Percentiles rank a stretch among this genome's conserved stretches.
These are phyloP conservation scores for Caranx melampygus DNA, from an alignment of 2,113 vertebrate species.

Conservation along the genomic window DNA sequence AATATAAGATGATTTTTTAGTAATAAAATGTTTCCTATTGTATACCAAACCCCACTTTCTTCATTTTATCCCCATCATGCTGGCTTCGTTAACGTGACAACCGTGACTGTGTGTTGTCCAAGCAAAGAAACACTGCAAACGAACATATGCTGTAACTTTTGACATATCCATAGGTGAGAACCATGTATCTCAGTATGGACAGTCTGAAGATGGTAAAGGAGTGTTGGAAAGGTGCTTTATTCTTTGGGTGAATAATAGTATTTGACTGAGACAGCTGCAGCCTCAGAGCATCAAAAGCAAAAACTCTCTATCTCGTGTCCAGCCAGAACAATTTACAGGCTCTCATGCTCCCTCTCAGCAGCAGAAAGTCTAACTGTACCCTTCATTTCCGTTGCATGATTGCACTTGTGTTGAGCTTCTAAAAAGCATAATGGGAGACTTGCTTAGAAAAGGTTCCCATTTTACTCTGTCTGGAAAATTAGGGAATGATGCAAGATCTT, in stretches of 20 bases:
- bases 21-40: constrained; percentile 85
- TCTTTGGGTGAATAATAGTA: not conserved
- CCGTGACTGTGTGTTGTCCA: not conserved
- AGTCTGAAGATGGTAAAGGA: not conserved
- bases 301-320: constrained; percentile 23
- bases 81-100: no score
- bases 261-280: constrained; percentile 26
- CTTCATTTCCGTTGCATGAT: constrained; percentile 46
- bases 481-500: constrained; percentile 47
- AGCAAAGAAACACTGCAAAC: not conserved
- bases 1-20: constrained; percentile 80
- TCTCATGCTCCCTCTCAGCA: constrained; percentile 29
- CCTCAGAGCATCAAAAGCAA: constrained; percentile 51
- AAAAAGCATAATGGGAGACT: constrained; percentile 60
- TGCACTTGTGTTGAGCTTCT: constrained; percentile 56
- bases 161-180: not conserved
- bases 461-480: constrained; percentile 45
- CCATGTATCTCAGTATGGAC: not conserved
- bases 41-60: constrained; percentile 53
- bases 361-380: constrained; percentile 43
- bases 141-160: not conserved
- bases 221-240: not conserved
- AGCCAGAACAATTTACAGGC: constrained; percentile 51
- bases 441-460: constrained; percentile 39
- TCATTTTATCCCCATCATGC: constrained; percentile 34